Percentiles rank a stretch among this genome's conserved stretches.
These are phyloP conservation scores for Branchipolynoe longqiensis DNA, from an alignment of 2,888 invertebrate genomes.

Conservation along the genomic window DNA sequence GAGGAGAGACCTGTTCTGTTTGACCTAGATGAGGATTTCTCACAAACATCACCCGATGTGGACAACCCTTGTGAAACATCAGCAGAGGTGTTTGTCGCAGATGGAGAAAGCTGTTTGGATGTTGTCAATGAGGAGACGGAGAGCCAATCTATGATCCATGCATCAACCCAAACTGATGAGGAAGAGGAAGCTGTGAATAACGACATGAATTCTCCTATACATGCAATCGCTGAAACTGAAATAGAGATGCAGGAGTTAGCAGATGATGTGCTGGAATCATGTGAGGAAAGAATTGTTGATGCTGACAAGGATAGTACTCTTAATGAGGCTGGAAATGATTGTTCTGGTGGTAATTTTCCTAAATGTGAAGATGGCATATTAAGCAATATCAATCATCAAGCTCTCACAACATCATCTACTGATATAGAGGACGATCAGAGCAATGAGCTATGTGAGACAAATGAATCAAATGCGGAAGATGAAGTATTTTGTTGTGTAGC, in stretches of 20 bases:
- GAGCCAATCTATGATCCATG: background rate
- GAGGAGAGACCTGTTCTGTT: background rate
- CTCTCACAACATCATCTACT: no score
- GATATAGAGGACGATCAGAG: no score
- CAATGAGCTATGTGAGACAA: no score
- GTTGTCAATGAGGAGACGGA: background rate
- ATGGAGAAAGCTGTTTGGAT: background rate
- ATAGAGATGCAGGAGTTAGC: background rate
- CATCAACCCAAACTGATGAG: slow-evolving; percentile 25
- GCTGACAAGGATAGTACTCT: no score
- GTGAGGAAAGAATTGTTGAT: no score
- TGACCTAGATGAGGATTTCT: slow-evolving; percentile 11
- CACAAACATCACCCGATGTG: background rate
- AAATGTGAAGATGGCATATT: no score
- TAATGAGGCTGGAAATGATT: no score
- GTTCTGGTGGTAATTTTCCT: no score
- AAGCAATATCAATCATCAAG: no score
- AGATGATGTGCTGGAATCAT: background rate
- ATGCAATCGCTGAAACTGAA: background rate
- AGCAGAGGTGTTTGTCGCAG: background rate
- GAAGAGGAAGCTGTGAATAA: background rate
- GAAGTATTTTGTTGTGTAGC: no score
- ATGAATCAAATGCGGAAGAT: no score
- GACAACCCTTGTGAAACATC: background rate
- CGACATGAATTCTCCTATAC: background rate